A percentile compares a stretch with the other conserved stretches of the same genome.
These are phyloP conservation scores for Phengaris alcon DNA, from an alignment of 2,888 invertebrate genomes.

Conservation along the genomic window DNA sequence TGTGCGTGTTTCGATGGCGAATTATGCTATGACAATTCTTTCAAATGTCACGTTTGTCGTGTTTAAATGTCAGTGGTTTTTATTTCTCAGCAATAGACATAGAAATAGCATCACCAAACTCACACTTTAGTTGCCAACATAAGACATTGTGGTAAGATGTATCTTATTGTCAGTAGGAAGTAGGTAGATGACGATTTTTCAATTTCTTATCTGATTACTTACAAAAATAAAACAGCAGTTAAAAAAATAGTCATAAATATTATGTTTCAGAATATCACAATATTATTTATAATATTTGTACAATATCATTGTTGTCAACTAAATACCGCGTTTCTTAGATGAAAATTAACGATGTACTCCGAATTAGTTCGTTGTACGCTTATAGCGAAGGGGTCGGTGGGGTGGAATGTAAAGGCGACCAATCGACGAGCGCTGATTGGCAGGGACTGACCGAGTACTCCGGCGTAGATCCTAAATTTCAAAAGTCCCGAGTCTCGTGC, in stretches of 20 bases:
- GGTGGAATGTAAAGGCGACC: slow-evolving; percentile 97
- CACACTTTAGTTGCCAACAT: too few relatives aligned
- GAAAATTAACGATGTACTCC: slow-evolving; percentile 97
- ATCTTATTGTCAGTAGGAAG: too few relatives aligned
- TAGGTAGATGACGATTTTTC: too few relatives aligned
- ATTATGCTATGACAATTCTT: neutral
- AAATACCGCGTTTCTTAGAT: slow-evolving; percentile 85
- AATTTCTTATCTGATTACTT: neutral
- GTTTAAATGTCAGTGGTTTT: too few relatives aligned
- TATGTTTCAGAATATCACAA: slow-evolving; percentile 23
- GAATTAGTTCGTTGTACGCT: slow-evolving; percentile 95
- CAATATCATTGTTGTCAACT: slow-evolving; percentile 48
- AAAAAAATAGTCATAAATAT: slow-evolving; percentile 13
- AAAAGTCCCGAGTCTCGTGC: slow-evolving; percentile 89
- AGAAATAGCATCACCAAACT: too few relatives aligned
- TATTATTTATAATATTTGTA: slow-evolving; percentile 18
- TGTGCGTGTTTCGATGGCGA: neutral
- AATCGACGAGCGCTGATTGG: slow-evolving; percentile 86
- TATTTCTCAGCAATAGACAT: too few relatives aligned
- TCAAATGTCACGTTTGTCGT: too few relatives aligned
- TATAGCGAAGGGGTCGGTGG: slow-evolving; percentile 96
- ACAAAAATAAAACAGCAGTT: neutral
- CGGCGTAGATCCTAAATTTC: slow-evolving; percentile 93
- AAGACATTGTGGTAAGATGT: too few relatives aligned
- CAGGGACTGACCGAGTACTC: slow-evolving; percentile 85